A percentile compares a stretch with the other conserved stretches of the same genome.
phyloP scores from a whole-genome alignment of 2,113 vertebrate genomes.

The Capra hircus region DNA sequence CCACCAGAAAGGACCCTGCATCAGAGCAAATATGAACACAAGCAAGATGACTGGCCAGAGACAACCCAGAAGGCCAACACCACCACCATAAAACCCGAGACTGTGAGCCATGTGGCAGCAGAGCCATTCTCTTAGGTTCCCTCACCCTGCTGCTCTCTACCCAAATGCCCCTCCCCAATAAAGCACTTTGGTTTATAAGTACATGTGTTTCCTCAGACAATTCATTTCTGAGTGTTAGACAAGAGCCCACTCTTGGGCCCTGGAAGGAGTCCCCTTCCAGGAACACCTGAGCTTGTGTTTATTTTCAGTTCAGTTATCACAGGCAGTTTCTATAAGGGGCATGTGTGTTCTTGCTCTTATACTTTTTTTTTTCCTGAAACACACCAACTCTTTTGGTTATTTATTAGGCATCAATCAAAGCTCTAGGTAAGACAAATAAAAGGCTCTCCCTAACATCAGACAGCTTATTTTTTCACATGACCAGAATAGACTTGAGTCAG shows the following conservation, averaged over 20 bases:
- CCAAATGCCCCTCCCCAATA: not conserved
- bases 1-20: not conserved
- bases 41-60: not conserved
- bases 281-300: not conserved
- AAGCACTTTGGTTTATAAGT: not conserved
- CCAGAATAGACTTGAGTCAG: not conserved
- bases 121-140: not conserved
- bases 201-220: not conserved
- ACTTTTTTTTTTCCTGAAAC: not conserved
- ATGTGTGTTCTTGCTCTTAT: not conserved
- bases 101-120: not conserved
- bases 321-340: not conserved
- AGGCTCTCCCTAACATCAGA: not conserved
- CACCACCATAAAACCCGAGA: not conserved
- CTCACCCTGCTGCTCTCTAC: not conserved
- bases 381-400: not conserved
- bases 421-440: not conserved
- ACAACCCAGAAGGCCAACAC: not conserved
- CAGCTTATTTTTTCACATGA: not conserved
- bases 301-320: not conserved
- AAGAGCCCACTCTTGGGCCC: not conserved
- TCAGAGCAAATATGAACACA: not conserved
- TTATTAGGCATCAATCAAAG: not conserved
- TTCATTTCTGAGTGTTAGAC: not conserved
- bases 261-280: not conserved